Percentiles rank a stretch among this genome's conserved stretches.
Evolutionary conservation across 2,113 vertebrate species (phyloP).

Genomic region (Phalacrocorax aristotelis): DNA sequence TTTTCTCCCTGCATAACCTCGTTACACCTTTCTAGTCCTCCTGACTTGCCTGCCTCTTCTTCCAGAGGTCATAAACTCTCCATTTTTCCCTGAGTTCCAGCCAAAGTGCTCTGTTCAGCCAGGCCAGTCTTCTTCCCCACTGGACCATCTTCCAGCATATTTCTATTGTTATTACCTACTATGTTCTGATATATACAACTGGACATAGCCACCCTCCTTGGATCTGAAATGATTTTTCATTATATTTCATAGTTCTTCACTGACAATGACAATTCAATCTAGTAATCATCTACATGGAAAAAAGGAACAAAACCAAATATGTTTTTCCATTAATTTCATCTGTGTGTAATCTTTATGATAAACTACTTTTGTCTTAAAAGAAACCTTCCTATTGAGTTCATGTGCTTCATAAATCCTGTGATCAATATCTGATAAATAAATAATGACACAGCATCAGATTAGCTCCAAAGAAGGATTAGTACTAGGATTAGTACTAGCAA

Average conservation of each 20-base stretch:
- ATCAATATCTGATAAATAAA: slow-evolving; percentile 3
- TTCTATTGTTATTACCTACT: background rate
- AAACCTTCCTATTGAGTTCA: background rate
- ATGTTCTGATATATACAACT: background rate
- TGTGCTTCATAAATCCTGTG: background rate
- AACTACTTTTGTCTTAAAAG: background rate
- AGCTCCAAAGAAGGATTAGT: background rate
- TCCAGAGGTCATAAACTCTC: no score
- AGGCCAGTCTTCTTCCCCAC: no score
- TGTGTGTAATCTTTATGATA: background rate
- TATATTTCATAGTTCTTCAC: background rate
- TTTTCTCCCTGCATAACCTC: no score
- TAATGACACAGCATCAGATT: background rate
- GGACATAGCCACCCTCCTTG: background rate
- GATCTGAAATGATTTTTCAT: background rate
- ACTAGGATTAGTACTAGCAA: background rate
- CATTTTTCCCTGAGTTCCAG: no score
- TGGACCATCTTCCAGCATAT: no score
- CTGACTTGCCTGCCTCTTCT: no score
- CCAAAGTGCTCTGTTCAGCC: no score
- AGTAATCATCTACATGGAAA: background rate
- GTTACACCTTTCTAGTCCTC: no score
- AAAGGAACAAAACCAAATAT: background rate
- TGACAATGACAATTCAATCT: background rate
- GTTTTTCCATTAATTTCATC: background rate